Conservation (phyloP, 2,888 invertebrate species). For the Drosophila limbata region DNA sequence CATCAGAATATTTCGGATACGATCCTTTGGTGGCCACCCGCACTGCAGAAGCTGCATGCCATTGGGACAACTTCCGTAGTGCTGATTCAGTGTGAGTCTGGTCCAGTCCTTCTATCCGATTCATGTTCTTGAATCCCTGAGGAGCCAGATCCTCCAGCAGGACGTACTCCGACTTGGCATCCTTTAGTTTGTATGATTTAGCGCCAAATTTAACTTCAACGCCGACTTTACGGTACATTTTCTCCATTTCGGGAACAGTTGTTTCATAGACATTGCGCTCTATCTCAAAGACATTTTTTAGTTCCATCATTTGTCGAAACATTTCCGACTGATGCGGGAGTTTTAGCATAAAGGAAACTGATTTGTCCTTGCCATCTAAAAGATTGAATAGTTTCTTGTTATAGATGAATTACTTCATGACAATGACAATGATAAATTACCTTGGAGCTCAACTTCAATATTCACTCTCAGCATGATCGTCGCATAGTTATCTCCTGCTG, state of each 20-base stretch:
- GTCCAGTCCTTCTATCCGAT: slow-evolving; percentile 76
- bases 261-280: slow-evolving; percentile 73
- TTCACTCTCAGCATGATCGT: slow-evolving; percentile 76
- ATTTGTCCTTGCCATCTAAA: slow-evolving; percentile 37
- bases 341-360: slow-evolving; percentile 69
- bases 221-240: slow-evolving; percentile 69
- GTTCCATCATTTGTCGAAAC: slow-evolving; percentile 48
- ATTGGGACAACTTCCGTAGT: slow-evolving; percentile 76
- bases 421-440: slow-evolving; percentile 40
- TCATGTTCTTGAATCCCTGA: slow-evolving; percentile 72
- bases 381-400: neutral
- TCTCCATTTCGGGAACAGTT: slow-evolving; percentile 77
- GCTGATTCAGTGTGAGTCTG: slow-evolving; percentile 71
- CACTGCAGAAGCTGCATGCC: slow-evolving; percentile 81
- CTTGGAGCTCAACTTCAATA: slow-evolving; percentile 70
- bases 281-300: slow-evolving; percentile 65
- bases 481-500: slow-evolving; percentile 80
- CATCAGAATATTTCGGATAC: slow-evolving; percentile 41
- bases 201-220: slow-evolving; percentile 72
- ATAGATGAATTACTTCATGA: slow-evolving; percentile 6
- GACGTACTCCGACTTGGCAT: slow-evolving; percentile 54
- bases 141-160: slow-evolving; percentile 75
- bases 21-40: slow-evolving; percentile 59
- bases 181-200: slow-evolving; percentile 63
- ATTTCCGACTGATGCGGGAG: slow-evolving; percentile 51